Evolutionary conservation across 2,797 vertebrate species (phyloP).

Genomic region (Cynodonichthys magdalenae): DNA sequence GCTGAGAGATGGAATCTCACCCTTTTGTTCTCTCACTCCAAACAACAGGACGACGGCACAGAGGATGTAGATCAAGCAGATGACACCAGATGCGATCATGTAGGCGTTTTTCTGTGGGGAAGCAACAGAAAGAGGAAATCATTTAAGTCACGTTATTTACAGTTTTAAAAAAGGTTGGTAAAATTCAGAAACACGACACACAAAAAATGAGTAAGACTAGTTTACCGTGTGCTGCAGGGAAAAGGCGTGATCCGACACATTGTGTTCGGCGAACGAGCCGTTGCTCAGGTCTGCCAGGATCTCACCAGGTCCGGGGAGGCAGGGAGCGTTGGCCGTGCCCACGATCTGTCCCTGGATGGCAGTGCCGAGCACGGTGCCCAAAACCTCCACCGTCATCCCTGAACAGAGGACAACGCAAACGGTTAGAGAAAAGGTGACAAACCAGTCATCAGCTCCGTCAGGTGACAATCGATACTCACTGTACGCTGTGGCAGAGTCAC

Average conservation of each 20-base stretch:
- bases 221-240: slow-evolving; percentile 85
- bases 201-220: not conserved
- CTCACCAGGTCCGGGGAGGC: slow-evolving; percentile 63
- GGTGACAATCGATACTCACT: slow-evolving; percentile 80
- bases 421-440: not conserved
- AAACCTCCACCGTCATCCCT: slow-evolving; percentile 97
- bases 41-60: slow-evolving; percentile 87
- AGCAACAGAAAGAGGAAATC: not conserved
- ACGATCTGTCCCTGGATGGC: slow-evolving; percentile 98
- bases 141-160: slow-evolving; percentile 1
- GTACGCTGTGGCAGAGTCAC: slow-evolving; percentile 96
- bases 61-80: slow-evolving; percentile 88
- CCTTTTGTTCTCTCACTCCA: slow-evolving; percentile 89
- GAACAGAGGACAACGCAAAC: slow-evolving; percentile 7
- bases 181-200: too few relatives aligned
- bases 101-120: slow-evolving; percentile 87
- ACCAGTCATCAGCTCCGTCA: not conserved
- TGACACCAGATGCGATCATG: slow-evolving; percentile 91
- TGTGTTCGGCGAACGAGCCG: slow-evolving; percentile 50
- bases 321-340: slow-evolving; percentile 86
- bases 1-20: slow-evolving; percentile 68
- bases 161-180: not conserved
- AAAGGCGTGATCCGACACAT: slow-evolving; percentile 71
- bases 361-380: slow-evolving; percentile 91
- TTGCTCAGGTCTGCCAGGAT: slow-evolving; percentile 5